These are phyloP conservation scores for Chinchilla lanigera DNA, from an alignment of 2,113 vertebrate genomes.

Conservation along the genomic window DNA sequence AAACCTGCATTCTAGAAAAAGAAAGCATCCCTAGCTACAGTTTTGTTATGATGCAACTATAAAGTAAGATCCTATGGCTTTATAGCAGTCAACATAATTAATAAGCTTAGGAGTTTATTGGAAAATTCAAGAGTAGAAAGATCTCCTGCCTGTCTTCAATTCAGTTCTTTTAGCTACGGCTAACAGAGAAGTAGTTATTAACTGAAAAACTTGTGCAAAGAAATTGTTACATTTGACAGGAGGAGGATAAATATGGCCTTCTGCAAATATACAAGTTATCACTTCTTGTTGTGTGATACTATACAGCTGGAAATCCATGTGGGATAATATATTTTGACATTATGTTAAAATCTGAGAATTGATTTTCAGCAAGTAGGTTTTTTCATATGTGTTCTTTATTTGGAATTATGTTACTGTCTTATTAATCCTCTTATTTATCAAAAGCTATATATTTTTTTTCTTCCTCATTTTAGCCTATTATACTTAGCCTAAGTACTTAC, in stretches of 20 bases:
- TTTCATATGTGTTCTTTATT: not conserved
- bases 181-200: not conserved
- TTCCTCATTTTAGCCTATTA: not conserved
- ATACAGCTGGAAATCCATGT: not conserved
- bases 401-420: not conserved
- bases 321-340: not conserved
- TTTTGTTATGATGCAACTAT: not conserved
- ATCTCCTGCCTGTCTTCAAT: not conserved
- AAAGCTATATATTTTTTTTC: not conserved
- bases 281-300: not conserved
- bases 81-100: not conserved
- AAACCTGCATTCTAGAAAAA: slow-evolving; percentile 23
- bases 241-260: not conserved
- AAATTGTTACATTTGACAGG: slow-evolving; percentile 2
- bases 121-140: not conserved
- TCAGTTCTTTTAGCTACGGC: not conserved
- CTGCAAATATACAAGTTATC: slow-evolving; percentile 7
- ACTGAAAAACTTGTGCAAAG: not conserved
- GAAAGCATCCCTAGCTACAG: not conserved
- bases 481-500: not conserved
- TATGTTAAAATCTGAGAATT: slow-evolving; percentile 42
- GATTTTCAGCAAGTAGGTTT: slow-evolving; percentile 27
- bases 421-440: not conserved
- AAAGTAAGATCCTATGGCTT: not conserved
- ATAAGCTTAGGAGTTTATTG: not conserved